A percentile compares a stretch with the other conserved stretches of the same genome.
phyloP scores from a whole-genome alignment of 2,888 invertebrate species.

The Hoplodrina ambigua region DNA sequence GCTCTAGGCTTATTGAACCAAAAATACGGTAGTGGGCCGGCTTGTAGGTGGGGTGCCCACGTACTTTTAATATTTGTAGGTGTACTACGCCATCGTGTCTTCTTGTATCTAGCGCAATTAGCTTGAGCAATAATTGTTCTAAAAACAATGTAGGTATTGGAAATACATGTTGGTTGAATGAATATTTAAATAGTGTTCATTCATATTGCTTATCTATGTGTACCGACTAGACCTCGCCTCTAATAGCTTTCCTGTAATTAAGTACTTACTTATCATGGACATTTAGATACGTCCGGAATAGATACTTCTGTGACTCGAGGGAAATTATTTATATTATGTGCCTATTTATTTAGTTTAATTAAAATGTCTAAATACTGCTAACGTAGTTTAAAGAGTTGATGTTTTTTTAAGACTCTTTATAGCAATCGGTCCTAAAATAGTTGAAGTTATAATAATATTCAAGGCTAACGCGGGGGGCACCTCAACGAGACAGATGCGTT shows the following conservation, averaged over 20 bases:
- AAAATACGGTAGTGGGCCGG: slow-evolving; percentile 85
- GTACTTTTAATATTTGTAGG: slow-evolving; percentile 83
- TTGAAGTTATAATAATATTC: slow-evolving; percentile 47
- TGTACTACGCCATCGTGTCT: slow-evolving; percentile 80
- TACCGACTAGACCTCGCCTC: slow-evolving; percentile 59
- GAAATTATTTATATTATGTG: slow-evolving; percentile 45
- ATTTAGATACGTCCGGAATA: slow-evolving; percentile 66
- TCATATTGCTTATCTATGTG: slow-evolving; percentile 61
- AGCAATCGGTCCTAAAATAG: slow-evolving; percentile 41
- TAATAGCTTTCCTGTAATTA: slow-evolving; percentile 68
- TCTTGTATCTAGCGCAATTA: slow-evolving; percentile 76
- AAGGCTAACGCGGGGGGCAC: slow-evolving; percentile 47
- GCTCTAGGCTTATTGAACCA: slow-evolving; percentile 77
- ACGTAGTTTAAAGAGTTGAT: slow-evolving; percentile 3
- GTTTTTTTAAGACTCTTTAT: slow-evolving; percentile 16
- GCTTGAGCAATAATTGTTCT: slow-evolving; percentile 42
- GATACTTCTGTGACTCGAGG: slow-evolving; percentile 52
- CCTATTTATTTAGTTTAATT: slow-evolving; percentile 25
- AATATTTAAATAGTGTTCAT: slow-evolving; percentile 47
- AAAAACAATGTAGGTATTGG: slow-evolving; percentile 5
- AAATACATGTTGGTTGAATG: slow-evolving; percentile 15
- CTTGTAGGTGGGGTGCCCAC: slow-evolving; percentile 87
- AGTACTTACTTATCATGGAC: slow-evolving; percentile 65
- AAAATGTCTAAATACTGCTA: slow-evolving; percentile 5
- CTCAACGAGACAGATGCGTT: slow-evolving; percentile 66